Evolutionary conservation across 2,888 invertebrate genomes (phyloP).

Genomic region (Lobophora halterata): DNA sequence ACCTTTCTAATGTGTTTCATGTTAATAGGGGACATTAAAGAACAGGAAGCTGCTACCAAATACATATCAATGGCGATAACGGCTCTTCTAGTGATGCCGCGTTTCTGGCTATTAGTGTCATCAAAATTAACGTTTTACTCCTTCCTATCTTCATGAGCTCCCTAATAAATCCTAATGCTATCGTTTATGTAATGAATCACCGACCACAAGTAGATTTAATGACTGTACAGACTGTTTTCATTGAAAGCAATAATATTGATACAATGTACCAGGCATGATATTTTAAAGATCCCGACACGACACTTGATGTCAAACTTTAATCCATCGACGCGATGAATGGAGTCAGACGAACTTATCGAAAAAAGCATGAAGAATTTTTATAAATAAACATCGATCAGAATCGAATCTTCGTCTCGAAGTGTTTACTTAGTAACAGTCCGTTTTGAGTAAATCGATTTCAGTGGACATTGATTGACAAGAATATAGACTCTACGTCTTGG

Average conservation of each 20-base stretch:
- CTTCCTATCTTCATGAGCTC: constrained; percentile 11
- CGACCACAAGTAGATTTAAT: constrained; percentile 15
- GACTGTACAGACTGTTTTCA: constrained; percentile 14
- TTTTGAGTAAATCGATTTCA: constrained; percentile 70
- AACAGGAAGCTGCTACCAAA: constrained; percentile 25
- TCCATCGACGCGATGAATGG: constrained; percentile 53
- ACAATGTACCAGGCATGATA: constrained; percentile 44
- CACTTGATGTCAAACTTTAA: constrained; percentile 57
- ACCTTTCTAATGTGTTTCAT: constrained; percentile 26
- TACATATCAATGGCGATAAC: constrained; percentile 24
- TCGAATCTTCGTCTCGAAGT: constrained; percentile 66
- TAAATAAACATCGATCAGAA: constrained; percentile 71
- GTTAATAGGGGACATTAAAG: constrained; percentile 26
- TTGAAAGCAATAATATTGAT: constrained; percentile 45
- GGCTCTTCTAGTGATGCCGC: constrained; percentile 16
- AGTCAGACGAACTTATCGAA: constrained; percentile 58
- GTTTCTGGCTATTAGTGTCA: constrained; percentile 8
- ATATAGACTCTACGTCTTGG: constrained; percentile 16
- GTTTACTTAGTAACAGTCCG: constrained; percentile 77
- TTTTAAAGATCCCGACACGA: constrained; percentile 50
- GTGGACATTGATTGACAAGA: constrained; percentile 29
- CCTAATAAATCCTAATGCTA: constrained; percentile 12
- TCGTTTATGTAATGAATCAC: constrained; percentile 17
- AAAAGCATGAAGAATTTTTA: constrained; percentile 67
- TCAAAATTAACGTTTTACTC: constrained; percentile 20